phyloP scores from a whole-genome alignment of 2,888 invertebrate species.

The Druceiella hillmani region DNA sequence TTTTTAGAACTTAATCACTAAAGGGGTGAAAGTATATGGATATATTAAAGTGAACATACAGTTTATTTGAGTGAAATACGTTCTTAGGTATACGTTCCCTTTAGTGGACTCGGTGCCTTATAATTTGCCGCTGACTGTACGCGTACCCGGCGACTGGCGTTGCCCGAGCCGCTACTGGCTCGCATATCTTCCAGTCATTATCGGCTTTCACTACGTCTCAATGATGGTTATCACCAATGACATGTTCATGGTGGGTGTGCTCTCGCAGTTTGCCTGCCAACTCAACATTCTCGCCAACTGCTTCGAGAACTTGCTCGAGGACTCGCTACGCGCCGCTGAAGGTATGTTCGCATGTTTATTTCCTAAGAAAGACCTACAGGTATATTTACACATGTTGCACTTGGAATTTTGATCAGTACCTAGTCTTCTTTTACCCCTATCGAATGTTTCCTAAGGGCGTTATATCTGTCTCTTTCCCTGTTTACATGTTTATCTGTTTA shows the following conservation, averaged over 20 bases:
- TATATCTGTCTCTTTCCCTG: no score
- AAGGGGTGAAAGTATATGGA: no score
- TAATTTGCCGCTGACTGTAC: conserved; percentile 33
- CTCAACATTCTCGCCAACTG: conserved; percentile 35
- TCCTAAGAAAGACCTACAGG: no score
- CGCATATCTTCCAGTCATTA: conserved; percentile 29
- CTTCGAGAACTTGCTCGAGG: conserved; percentile 33
- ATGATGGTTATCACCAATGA: conserved; percentile 40
- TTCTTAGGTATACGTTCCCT: conserved; percentile 33
- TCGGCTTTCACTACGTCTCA: conserved; percentile 32
- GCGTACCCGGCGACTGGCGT: conserved; percentile 32
- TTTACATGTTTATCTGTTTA: no score
- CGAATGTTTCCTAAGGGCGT: no score
- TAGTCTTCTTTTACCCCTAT: no score
- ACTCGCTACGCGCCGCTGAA: conserved; percentile 22
- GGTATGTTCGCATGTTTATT: background rate
- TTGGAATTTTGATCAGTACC: no score
- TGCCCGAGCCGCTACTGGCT: conserved; percentile 29
- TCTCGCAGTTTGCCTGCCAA: conserved; percentile 39
- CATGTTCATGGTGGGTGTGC: conserved; percentile 34
- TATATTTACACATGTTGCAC: no score
- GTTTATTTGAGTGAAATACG: no score
- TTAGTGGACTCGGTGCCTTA: conserved; percentile 38
- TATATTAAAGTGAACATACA: no score
- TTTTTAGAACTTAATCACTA: no score